phyloP scores from a whole-genome alignment of 2,113 vertebrate species.

The Bombycilla garrulus region DNA sequence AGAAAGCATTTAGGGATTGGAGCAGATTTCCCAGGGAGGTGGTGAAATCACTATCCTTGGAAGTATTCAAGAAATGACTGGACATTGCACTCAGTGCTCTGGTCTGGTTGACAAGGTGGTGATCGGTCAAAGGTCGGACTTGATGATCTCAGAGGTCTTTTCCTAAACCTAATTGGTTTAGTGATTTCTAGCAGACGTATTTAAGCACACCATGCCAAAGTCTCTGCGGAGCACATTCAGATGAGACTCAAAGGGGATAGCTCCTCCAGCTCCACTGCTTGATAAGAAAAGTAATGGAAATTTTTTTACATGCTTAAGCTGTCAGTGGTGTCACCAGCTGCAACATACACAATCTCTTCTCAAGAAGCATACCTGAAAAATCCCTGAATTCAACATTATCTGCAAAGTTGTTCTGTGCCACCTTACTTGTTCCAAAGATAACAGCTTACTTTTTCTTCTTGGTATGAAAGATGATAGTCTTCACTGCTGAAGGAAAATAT shows the following conservation, averaged over 20 bases:
- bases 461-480: background rate
- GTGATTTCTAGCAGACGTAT: background rate
- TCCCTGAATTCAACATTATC: background rate
- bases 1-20: background rate
- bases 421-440: background rate
- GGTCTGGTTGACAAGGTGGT: background rate
- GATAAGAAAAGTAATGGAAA: background rate
- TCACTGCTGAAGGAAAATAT: background rate
- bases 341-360: background rate
- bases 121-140: accelerated
- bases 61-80: background rate
- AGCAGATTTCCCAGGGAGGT: background rate
- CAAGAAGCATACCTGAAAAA: background rate
- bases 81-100: accelerated
- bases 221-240: background rate
- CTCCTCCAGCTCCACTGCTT: background rate
- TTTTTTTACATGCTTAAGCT: background rate
- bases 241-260: background rate
- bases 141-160: background rate
- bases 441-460: background rate
- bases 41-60: background rate
- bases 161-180: background rate
- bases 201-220: background rate
- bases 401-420: background rate
- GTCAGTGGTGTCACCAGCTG: background rate